Conservation (phyloP, 2,113 vertebrate species). For the Rhabdornis inornatus region DNA sequence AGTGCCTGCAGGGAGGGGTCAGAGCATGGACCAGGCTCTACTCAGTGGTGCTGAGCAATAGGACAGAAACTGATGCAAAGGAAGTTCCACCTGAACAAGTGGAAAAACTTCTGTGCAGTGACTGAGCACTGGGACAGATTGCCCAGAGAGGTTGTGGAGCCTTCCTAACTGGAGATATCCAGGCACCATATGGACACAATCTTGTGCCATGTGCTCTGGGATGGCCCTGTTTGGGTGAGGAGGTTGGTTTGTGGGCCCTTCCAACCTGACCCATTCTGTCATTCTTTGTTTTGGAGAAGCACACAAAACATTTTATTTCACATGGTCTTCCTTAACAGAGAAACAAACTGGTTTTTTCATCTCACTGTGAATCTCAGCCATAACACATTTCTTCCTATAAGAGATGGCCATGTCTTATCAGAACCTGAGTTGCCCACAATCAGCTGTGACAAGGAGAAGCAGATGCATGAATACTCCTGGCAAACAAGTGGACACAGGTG, state of each 20-base stretch:
- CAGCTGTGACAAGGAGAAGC: neutral
- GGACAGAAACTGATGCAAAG: neutral
- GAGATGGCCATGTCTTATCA: neutral
- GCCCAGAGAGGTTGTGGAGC: neutral
- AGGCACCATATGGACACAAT: neutral
- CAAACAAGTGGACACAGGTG: neutral
- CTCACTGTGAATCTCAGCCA: neutral
- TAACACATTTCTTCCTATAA: neutral
- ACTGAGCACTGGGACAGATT: rapidly evolving
- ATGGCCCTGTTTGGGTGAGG: neutral
- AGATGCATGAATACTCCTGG: neutral
- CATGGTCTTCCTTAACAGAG: neutral
- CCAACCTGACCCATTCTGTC: neutral
- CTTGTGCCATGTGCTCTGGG: neutral
- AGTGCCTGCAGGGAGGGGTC: neutral
- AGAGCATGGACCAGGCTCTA: neutral
- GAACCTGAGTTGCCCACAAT: neutral
- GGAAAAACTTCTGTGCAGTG: neutral
- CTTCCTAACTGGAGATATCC: neutral
- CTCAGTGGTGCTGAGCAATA: rapidly evolving
- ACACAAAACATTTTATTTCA: neutral
- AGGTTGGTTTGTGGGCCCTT: rapidly evolving
- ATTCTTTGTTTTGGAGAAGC: neutral
- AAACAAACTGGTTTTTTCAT: neutral
- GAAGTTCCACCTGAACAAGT: neutral